A percentile compares a stretch with the other conserved stretches of the same genome.
Conservation (phyloP, 2,797 vertebrate species). For the Scomberomorus guttatus region DNA sequence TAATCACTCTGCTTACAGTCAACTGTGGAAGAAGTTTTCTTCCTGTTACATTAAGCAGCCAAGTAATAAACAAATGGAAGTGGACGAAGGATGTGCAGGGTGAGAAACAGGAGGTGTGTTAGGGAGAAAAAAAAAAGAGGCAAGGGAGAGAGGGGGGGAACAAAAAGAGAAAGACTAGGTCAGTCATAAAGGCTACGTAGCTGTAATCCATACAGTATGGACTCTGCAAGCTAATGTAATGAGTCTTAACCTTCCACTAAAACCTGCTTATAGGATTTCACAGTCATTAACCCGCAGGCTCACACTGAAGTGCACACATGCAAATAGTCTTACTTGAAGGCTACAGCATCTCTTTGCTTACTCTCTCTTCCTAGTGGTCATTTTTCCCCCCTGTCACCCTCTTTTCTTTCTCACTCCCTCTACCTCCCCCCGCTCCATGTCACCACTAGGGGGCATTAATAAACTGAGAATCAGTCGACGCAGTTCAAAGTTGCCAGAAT, state of each 20-base stretch:
- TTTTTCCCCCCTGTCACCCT: neutral
- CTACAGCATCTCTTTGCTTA: conserved; percentile 4
- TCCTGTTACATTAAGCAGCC: conserved; percentile 48
- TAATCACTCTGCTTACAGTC: conserved; percentile 53
- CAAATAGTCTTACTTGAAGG: conserved; percentile 15
- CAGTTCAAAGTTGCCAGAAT: conserved; percentile 6
- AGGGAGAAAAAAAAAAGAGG: neutral
- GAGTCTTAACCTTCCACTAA: conserved; percentile 60
- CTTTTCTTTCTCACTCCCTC: neutral
- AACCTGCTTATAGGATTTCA: conserved; percentile 60
- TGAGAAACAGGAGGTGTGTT: neutral
- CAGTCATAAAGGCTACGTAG: conserved; percentile 40
- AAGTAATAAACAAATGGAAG: conserved; percentile 65
- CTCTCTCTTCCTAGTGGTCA: neutral
- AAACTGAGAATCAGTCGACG: conserved; percentile 21
- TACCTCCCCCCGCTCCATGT: neutral
- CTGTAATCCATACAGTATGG: conserved; percentile 36
- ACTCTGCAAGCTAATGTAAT: conserved; percentile 51
- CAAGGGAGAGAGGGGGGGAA: neutral
- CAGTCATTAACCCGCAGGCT: conserved; percentile 61
- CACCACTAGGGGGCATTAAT: conserved; percentile 70
- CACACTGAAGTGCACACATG: conserved; percentile 40
- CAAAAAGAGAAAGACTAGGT: conserved; percentile 8
- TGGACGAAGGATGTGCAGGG: conserved; percentile 19
- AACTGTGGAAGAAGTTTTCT: conserved; percentile 20